Evolutionary conservation across 2,113 vertebrate species (phyloP), one percentile per base, ranked within the genome.

Genomic region (Lophura nycthemera): DNA sequence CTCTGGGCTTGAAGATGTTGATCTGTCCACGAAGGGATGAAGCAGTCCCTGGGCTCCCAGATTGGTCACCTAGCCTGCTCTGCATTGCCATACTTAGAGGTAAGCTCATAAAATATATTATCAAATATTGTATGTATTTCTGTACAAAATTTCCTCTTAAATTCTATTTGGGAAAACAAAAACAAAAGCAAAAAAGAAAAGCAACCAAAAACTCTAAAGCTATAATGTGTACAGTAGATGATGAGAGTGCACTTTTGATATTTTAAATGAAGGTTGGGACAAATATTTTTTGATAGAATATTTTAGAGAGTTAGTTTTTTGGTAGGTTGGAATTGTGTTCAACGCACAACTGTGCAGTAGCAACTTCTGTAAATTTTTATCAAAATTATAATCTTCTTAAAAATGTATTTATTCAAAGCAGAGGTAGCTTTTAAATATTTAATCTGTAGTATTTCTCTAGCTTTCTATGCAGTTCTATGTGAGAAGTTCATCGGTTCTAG

Each of bases 11-110:
- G 80, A 43, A 70, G 50, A 85, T 8, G 34, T 77, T 79, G 38
- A 86, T 42, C 7, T 45, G 11, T 19, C 11, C 40, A 4, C 15
- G 38, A 47, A 38, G 30, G 48, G 56, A 73, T 6, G 59, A 83
- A 65, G 13, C 21, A 13, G n/a, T 67, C 2, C 2, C 42, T 92
- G 66, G 11, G 2, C 50, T 75, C 56, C 56, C 36, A 82, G 59
- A 10, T 8, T 81, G 47, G 29, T 27, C 9, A 5, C n/a, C n/a
- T 74, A 10, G 77, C 63, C 91, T 67, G 34, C 12, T 71, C 57
- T 57, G 17, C 0, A 2, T 21, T 47, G 29, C 50, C 25, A 13
- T 30, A 11, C 10, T 60, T 0, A 0, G 56, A 71, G 24, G 42
- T 42, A 80, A 80, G 19, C 32, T 50, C 64, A 67, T 80, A 83